phyloP scores from a whole-genome alignment of 1,140 invertebrate genomes.

The Anadara kagoshimensis region DNA sequence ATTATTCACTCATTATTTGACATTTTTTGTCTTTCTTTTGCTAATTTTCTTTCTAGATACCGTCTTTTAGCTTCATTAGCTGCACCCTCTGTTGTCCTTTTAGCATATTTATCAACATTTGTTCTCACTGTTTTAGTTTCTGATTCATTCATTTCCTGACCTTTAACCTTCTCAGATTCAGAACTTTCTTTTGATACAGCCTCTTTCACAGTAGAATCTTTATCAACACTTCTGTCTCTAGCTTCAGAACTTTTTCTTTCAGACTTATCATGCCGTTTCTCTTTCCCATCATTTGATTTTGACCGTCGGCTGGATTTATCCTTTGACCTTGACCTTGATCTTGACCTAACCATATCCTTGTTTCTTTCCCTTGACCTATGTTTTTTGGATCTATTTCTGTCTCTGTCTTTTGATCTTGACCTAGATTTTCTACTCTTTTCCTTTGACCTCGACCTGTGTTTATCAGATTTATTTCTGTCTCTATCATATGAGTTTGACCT shows the following conservation, averaged over 20 bases:
- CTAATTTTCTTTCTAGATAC: conserved; percentile 30
- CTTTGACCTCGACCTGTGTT: conserved; percentile 13
- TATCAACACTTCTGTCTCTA: neutral
- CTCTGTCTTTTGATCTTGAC: conserved; percentile 42
- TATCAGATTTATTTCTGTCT: conserved; percentile 21
- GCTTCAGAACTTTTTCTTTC: no score
- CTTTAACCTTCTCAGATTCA: conserved; percentile 1
- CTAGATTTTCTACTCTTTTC: conserved; percentile 46
- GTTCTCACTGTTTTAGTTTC: conserved; percentile 32
- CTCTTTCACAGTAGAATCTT: neutral
- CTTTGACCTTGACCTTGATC: conserved; percentile 2
- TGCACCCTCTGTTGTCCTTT: conserved; percentile 39
- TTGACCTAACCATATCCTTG: conserved; percentile 23
- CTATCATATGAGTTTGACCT: conserved; percentile 28
- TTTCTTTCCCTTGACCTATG: conserved; percentile 45
- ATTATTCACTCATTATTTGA: no score
- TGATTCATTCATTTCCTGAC: conserved; percentile 2
- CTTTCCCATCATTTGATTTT: neutral
- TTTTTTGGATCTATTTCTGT: conserved; percentile 44
- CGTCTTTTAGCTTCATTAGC: conserved; percentile 45
- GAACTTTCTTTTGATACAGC: neutral
- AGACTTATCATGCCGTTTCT: neutral
- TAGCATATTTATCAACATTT: conserved; percentile 47
- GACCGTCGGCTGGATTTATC: conserved; percentile 7
- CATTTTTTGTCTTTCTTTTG: no score